Conservation (phyloP, 2,888 invertebrate species). For the Atethmia centrago region DNA sequence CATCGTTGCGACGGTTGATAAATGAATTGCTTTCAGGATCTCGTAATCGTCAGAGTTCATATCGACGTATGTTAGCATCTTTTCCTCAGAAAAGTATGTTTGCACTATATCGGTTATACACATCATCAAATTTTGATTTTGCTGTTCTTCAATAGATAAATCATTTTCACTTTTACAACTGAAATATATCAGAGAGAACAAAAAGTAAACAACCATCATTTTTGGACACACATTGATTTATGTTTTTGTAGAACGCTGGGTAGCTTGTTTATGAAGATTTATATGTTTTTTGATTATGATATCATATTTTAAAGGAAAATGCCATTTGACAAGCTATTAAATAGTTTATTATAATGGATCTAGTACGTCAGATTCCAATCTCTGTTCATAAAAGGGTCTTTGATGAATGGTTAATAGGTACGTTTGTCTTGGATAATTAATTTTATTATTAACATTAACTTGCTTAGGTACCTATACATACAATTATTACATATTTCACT, state of each 20-base stretch:
- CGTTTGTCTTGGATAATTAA: too few relatives aligned
- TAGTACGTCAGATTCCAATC: too few relatives aligned
- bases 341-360: too few relatives aligned
- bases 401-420: too few relatives aligned
- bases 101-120: conserved; percentile 57
- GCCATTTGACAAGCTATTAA: too few relatives aligned
- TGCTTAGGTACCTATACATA: too few relatives aligned
- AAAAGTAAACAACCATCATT: conserved; percentile 20
- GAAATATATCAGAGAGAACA: conserved; percentile 26
- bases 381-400: too few relatives aligned
- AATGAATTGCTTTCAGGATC: conserved; percentile 60
- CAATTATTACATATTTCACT: too few relatives aligned
- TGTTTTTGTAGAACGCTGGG: neutral
- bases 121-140: neutral
- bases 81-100: conserved; percentile 55
- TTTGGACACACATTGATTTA: neutral
- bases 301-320: too few relatives aligned
- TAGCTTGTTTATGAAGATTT: too few relatives aligned
- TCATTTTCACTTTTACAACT: neutral
- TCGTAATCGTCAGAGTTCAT: conserved; percentile 39
- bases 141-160: neutral
- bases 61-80: conserved; percentile 52
- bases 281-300: too few relatives aligned
- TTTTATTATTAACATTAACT: too few relatives aligned
- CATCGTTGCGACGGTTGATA: conserved; percentile 18